phyloP scores from a whole-genome alignment of 1,140 invertebrate species.

The Lordiphosa stackelbergi region DNA sequence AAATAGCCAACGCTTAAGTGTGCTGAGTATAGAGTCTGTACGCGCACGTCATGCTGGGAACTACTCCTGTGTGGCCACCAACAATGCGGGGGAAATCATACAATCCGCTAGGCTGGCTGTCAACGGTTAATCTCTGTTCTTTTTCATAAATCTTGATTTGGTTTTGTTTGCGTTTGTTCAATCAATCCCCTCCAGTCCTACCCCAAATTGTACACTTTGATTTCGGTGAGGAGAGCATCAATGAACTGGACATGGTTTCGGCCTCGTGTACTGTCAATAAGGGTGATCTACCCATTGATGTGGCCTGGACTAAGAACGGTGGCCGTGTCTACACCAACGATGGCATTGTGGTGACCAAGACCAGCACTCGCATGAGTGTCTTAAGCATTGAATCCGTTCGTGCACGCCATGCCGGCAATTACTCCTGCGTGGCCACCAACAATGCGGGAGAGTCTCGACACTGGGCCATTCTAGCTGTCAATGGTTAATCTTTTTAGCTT shows the following conservation, averaged over 20 bases:
- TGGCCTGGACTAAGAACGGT: conserved; percentile 82
- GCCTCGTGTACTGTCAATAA: conserved; percentile 89
- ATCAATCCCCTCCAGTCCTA: conserved; percentile 78
- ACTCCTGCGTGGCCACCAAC: conserved; percentile 87
- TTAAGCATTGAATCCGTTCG: conserved; percentile 83
- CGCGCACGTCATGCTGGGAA: conserved; percentile 82
- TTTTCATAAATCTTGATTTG: not conserved
- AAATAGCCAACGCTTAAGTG: conserved; percentile 82
- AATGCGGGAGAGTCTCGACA: conserved; percentile 84
- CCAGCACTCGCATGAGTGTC: conserved; percentile 82
- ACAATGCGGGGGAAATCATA: conserved; percentile 84
- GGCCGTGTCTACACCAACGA: conserved; percentile 71
- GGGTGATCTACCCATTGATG: conserved; percentile 89
- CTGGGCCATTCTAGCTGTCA: conserved; percentile 79
- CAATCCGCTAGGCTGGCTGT: conserved; percentile 81
- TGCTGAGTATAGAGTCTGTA: conserved; percentile 83
- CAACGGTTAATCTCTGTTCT: conserved; percentile 6
- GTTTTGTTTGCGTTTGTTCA: not conserved
- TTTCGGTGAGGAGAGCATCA: conserved; percentile 84
- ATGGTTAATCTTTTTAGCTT: conserved; percentile 40
- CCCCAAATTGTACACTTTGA: conserved; percentile 84
- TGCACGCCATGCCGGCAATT: conserved; percentile 83
- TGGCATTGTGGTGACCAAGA: conserved; percentile 79
- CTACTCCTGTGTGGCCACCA: conserved; percentile 86
- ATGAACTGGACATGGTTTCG: conserved; percentile 84